Conservation (phyloP, 2,113 vertebrate genomes). For the Xiphophorus maculatus region DNA sequence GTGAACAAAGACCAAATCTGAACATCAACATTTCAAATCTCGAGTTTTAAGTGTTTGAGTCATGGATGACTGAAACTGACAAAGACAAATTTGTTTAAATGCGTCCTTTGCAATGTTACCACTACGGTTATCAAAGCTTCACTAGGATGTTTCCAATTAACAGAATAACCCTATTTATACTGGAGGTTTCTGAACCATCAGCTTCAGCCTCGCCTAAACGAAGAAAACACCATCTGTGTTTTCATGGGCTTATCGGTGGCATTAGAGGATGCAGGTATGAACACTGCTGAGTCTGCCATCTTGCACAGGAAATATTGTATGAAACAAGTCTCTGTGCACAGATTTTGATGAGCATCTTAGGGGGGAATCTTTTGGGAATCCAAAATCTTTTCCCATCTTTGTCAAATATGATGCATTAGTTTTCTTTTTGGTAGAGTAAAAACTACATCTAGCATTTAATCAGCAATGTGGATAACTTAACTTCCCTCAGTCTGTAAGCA, state of each 20-base stretch:
- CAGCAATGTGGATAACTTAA: no score
- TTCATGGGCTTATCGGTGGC: background rate
- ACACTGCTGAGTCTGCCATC: no score
- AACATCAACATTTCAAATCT: background rate
- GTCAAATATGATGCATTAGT: no score
- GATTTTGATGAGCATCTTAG: no score
- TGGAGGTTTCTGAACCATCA: background rate
- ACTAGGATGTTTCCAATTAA: background rate
- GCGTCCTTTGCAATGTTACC: background rate
- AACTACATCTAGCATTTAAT: no score
- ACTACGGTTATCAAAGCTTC: background rate
- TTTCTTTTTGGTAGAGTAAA: no score
- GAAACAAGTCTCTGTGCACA: no score
- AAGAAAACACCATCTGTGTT: no score
- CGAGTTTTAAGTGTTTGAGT: background rate
- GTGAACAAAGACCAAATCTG: background rate
- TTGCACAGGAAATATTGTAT: no score
- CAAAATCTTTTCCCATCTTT: no score
- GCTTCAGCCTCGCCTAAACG: background rate
- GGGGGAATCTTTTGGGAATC: no score
- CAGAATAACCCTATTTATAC: background rate
- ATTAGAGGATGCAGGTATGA: background rate
- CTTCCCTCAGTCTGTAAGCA: no score
- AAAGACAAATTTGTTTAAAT: background rate
- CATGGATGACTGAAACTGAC: background rate